A percentile compares a stretch with the other conserved stretches of the same genome.
phyloP scores from a whole-genome alignment of 2,113 vertebrate species.

The Chionomys nivalis region DNA sequence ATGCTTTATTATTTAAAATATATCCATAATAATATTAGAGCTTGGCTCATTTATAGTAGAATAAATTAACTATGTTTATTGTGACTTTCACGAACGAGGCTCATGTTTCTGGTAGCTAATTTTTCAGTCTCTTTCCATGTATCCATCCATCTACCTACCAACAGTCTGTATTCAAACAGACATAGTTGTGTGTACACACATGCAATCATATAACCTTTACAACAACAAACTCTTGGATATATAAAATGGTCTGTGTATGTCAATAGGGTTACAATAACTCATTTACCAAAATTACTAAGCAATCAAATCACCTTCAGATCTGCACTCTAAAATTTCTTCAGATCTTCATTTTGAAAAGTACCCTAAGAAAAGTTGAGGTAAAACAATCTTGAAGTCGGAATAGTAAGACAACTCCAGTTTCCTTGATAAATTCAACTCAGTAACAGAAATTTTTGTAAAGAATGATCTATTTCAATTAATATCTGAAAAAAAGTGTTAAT shows the following conservation, averaged over 20 bases:
- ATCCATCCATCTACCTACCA: not conserved
- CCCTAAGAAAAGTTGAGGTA: not conserved
- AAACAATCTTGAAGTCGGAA: not conserved
- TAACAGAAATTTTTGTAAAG: constrained; percentile 1
- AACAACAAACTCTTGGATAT: not conserved
- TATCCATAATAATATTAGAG: constrained; percentile 7
- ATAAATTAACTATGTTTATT: constrained; percentile 14
- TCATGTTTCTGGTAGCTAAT: not conserved
- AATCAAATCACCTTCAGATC: constrained; percentile 14
- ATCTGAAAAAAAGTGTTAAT: not conserved
- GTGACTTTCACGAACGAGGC: not conserved
- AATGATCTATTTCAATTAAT: not conserved
- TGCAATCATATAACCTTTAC: not conserved
- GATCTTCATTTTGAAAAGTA: constrained; percentile 17
- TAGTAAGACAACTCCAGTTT: not conserved
- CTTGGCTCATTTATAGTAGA: not conserved
- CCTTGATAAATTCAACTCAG: not conserved
- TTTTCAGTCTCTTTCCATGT: not conserved
- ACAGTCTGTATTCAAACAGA: not conserved
- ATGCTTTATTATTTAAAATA: constrained; percentile 17
- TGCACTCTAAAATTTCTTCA: not conserved
- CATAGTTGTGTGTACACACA: not conserved
- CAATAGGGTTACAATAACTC: not conserved
- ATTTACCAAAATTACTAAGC: not conserved
- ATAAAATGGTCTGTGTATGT: not conserved